Base-by-base conservation (phyloP, 2,113 vertebrate species). In the Grantiella picta region DNA sequence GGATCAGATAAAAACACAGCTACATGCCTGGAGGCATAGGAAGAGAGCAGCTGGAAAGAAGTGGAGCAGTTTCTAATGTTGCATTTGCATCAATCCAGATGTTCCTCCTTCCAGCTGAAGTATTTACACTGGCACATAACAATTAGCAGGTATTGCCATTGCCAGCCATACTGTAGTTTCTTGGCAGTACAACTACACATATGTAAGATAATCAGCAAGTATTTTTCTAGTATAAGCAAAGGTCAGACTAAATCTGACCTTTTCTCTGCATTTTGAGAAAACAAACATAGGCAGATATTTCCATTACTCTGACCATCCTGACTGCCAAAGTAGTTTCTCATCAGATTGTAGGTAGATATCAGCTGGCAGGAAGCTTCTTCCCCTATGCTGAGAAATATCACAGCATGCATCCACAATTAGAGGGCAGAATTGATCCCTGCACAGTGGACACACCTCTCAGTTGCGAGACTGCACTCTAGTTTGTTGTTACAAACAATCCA, bases 151-250 rank as follows among this genome's bases (percentile, higher is more conserved):
- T 54, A 38, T n/a, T 71, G 47, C 35, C 59, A 65, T 28, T 72
- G 50, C 36, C 73, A 63, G 1, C 22, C 35, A 10, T 3, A 57
- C 20, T 29, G 13, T 3, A 5, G 5, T 17, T 83, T 65, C 47
- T 16, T 52, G 18, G 38, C 56, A 42, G 60, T 42, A 33, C 28
- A 76, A 9, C 36, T 57, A 49, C 22, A 63, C 4, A 5, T 60
- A 85, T 4, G 3, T n/a, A 59, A 73, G 31, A 50, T 33, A 81
- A 90, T 70, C 25, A 63, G 22, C 25, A 63, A 0, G 0, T 31
- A 31, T 35, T 92, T 90, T 83, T 86, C 38, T 49, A 44, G 2
- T 60, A 19, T 12, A 44, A 71, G 27, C 40, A 82, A 15, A 70
- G 31, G 47, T 49, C 29, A 23, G 25, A 49, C 23, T 71, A 79